A percentile compares a stretch with the other conserved stretches of the same genome.
phyloP scores from a whole-genome alignment of 2,888 invertebrate species.

The Geotrupes spiniger region DNA sequence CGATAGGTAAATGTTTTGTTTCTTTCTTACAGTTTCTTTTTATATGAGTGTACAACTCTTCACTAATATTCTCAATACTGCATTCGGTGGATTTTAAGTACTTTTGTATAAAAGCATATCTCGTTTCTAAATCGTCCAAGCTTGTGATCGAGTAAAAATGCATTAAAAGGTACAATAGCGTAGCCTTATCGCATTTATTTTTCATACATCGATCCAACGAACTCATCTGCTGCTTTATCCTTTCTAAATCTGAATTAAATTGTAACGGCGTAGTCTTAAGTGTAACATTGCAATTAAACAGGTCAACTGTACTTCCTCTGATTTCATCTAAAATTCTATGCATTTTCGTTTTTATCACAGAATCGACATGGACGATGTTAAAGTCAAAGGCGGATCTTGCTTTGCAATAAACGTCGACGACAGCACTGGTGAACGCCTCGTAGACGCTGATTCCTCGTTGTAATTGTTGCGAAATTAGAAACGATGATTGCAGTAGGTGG shows the following conservation, averaged over 20 bases:
- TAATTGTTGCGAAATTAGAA: constrained; percentile 63
- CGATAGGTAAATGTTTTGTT: constrained; percentile 34
- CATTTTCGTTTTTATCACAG: constrained; percentile 54
- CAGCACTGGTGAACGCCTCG: constrained; percentile 58
- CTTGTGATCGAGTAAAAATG: constrained; percentile 49
- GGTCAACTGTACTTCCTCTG: constrained; percentile 24
- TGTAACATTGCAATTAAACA: constrained; percentile 43
- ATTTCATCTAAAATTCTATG: constrained; percentile 27
- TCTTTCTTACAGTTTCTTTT: background rate
- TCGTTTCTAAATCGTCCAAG: constrained; percentile 41
- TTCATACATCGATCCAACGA: constrained; percentile 33
- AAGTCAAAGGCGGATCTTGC: constrained; percentile 33
- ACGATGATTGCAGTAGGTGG: constrained; percentile 64
- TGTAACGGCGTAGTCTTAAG: constrained; percentile 51
- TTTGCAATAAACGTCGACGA: constrained; percentile 62
- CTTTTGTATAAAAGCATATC: constrained; percentile 33
- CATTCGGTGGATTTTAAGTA: background rate
- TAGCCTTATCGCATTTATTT: background rate
- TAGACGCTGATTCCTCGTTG: constrained; percentile 57
- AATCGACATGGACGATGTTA: constrained; percentile 49
- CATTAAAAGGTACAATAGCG: constrained; percentile 39
- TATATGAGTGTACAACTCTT: background rate
- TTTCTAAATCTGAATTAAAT: constrained; percentile 53
- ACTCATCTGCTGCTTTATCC: constrained; percentile 57
- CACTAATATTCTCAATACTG: background rate